Percentiles rank a stretch among this genome's conserved stretches.
Conservation (phyloP, 2,113 vertebrate species). For the Okapia johnstoni region DNA sequence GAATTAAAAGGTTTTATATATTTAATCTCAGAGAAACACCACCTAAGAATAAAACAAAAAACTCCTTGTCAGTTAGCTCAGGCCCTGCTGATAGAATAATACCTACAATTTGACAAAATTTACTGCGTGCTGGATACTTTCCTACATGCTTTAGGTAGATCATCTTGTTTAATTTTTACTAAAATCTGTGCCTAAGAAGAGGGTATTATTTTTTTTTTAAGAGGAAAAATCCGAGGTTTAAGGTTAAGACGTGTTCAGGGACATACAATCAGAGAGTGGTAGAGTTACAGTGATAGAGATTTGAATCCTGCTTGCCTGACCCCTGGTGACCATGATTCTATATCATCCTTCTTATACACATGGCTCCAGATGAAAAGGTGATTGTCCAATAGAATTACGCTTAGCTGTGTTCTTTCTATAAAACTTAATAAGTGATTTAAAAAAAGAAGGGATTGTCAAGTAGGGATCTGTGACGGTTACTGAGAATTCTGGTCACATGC, state of each 20-base stretch:
- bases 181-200: not conserved
- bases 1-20: not conserved
- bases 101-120: not conserved
- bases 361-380: not conserved
- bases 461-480: not conserved
- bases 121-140: not conserved
- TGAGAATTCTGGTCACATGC: not conserved
- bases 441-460: not conserved
- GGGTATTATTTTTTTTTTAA: not conserved
- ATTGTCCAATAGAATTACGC: not conserved
- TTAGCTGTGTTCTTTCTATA: not conserved
- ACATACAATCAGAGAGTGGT: not conserved
- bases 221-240: not conserved
- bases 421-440: not conserved
- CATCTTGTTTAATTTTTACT: conserved; percentile 5
- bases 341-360: not conserved
- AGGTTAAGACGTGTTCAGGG: not conserved
- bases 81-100: not conserved
- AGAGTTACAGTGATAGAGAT: not conserved
- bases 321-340: not conserved
- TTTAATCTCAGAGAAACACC: conserved; percentile 37
- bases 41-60: conserved; percentile 31
- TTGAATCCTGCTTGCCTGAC: not conserved
- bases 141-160: not conserved
- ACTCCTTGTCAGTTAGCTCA: not conserved